Base-by-base conservation (phyloP, 2,113 vertebrate species). In the Mionectes macconnelli region DNA sequence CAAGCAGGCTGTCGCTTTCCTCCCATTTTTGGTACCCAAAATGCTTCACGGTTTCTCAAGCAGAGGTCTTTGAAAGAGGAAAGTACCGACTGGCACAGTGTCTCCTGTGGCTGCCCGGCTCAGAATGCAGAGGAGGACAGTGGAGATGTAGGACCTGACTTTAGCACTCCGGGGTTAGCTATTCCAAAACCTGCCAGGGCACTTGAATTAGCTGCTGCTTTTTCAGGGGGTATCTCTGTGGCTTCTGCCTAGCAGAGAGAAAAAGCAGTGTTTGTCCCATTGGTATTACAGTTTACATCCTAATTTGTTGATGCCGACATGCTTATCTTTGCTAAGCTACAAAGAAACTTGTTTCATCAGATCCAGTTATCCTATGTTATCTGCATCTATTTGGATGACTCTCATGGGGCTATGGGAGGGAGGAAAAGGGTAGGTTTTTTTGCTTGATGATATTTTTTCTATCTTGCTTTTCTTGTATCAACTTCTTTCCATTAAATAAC, bases 31-130 rank as follows among this genome's bases (percentile, higher is more conserved):
- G 55, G 22, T 22, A 1, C 50, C 47, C 21, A 1, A 17, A 60
- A 28, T 14, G 10, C 22, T 81, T n/a, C 9, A 14, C 7, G 9
- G 47, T 62, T 63, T 78, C 66, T 84, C 23, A 10, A 39, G n/a
- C 27, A 45, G 31, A 0, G 2, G 3, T 49, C 9, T 17, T 28
- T 60, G 25, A 42, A 69, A 49, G 64, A 20, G 9, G 4, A 23
- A 1, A 3, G 33, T n/a, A 4, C 22, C 0, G 1, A 5, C 33
- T 47, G 52, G 9, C 0, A 0, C 2, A 0, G 35, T 25, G 40
- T 7, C n/a, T 69, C n/a, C 42, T 60, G 18, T 45, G 59, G 60
- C n/a, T 80, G 79, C 67, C 37, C 66, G 1, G 0, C 15, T 85
- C 21, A 6, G 27, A 44, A 69, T 27, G n/a, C 15, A 45, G 4